Conservation (phyloP, 1,140 invertebrate genomes). For the Anoplolepis gracilipes region DNA sequence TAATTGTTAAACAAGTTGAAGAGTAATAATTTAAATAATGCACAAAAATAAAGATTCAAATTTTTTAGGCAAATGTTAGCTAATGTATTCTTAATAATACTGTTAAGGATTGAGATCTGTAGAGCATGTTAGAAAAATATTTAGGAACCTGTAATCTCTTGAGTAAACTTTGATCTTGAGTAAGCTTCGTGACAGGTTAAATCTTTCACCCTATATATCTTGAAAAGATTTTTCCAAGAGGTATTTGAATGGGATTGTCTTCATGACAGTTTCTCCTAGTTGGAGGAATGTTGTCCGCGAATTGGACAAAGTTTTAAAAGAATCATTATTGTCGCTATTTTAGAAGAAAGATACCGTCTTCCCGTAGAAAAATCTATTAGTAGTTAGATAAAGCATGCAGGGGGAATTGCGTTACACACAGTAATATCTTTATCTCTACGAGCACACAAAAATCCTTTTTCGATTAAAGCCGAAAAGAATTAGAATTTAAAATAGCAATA, state of each 20-base stretch:
- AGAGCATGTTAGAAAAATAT: slow-evolving; percentile 23
- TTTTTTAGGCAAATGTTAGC: background rate
- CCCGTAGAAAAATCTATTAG: slow-evolving; percentile 19
- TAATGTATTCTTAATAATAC: slow-evolving; percentile 1
- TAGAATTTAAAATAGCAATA: slow-evolving; percentile 2
- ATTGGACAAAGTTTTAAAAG: background rate
- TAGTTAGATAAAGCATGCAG: slow-evolving; percentile 65
- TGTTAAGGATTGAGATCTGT: slow-evolving; percentile 8
- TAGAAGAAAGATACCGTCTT: background rate
- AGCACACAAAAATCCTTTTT: background rate
- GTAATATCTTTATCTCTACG: background rate
- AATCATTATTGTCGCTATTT: slow-evolving; percentile 5
- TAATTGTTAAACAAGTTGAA: slow-evolving; percentile 3
- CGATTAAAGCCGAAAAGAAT: background rate
- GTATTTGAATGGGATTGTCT: background rate
- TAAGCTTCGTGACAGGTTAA: background rate
- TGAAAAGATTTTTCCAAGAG: background rate
- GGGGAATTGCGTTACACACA: slow-evolving; percentile 29
- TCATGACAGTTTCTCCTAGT: background rate
- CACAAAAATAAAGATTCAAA: background rate
- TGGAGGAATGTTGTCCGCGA: background rate
- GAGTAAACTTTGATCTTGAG: background rate
- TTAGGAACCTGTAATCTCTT: background rate
- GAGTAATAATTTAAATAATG: background rate
- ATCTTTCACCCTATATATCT: background rate